Percentiles rank a stretch among this genome's conserved stretches.
Evolutionary conservation across 2,888 invertebrate genomes (phyloP).

Genomic region (Empis livida): DNA sequence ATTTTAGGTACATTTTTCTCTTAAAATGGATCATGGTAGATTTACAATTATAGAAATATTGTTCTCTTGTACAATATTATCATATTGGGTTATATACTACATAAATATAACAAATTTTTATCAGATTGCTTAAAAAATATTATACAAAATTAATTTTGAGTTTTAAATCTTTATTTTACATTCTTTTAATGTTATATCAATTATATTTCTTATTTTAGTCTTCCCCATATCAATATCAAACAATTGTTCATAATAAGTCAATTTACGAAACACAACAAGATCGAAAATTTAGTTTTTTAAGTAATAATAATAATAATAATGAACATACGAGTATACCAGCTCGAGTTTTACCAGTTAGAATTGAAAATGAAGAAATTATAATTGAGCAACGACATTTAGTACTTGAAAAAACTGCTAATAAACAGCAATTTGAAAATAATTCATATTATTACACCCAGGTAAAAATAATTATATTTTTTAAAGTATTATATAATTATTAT

Average conservation of each 20-base stretch:
- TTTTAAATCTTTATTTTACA: too few species aligned
- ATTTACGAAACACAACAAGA: slow-evolving; percentile 1
- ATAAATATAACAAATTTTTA: too few species aligned
- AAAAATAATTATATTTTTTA: background rate
- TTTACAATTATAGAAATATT: too few species aligned
- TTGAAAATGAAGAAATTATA: slow-evolving; percentile 12
- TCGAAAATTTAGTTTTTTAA: slow-evolving; percentile 1
- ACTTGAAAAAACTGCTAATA: slow-evolving; percentile 4
- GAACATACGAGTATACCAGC: background rate
- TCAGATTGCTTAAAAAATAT: too few species aligned
- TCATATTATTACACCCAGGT: slow-evolving; percentile 10
- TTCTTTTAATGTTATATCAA: too few species aligned
- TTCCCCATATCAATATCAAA: slow-evolving; percentile 1
- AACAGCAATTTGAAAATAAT: slow-evolving; percentile 1
- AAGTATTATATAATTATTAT: background rate
- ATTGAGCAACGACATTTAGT: slow-evolving; percentile 13
- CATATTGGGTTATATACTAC: too few species aligned
- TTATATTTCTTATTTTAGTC: too few species aligned
- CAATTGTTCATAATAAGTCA: slow-evolving; percentile 1
- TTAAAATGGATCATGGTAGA: too few species aligned
- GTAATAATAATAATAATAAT: slow-evolving; percentile 2
- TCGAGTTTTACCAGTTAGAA: slow-evolving; percentile 6
- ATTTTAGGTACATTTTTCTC: too few species aligned
- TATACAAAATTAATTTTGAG: too few species aligned
- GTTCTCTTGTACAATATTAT: too few species aligned